phyloP scores from a whole-genome alignment of 1,140 invertebrate genomes.

The Metopolophium dirhodum region DNA sequence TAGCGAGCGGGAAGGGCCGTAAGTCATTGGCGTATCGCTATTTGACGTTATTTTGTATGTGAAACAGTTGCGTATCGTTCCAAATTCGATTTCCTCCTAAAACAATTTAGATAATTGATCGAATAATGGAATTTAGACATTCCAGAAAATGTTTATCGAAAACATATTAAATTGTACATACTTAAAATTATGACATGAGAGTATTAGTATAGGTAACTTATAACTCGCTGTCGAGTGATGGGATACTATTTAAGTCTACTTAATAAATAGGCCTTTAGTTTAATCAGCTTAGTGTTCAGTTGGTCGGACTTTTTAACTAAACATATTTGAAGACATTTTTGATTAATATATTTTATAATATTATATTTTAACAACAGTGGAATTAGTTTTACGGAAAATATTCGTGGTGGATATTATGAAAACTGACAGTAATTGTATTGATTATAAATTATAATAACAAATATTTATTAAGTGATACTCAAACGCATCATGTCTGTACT shows the following conservation, averaged over 20 bases:
- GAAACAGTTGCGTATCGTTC: neutral
- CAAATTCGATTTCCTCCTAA: neutral
- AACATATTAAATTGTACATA: neutral
- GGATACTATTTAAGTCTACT: neutral
- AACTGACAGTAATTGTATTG: neutral
- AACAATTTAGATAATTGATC: neutral
- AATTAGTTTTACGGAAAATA: neutral
- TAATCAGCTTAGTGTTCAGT: neutral
- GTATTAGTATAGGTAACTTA: neutral
- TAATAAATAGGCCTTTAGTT: neutral
- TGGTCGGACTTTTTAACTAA: neutral
- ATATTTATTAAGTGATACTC: neutral
- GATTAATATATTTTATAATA: too few species aligned
- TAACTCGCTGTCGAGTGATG: neutral
- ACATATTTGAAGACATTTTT: too few species aligned
- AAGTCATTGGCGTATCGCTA: neutral
- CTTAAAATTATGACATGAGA: neutral
- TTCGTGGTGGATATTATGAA: neutral
- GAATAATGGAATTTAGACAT: neutral
- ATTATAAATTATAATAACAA: neutral
- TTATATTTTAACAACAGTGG: too few species aligned
- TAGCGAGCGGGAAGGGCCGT: neutral
- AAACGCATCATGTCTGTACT: too few species aligned
- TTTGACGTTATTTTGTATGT: neutral
- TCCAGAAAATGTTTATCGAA: neutral